These are phyloP conservation scores for Bradysia coprophila DNA, from an alignment of 1,140 invertebrate species.

Conservation along the genomic window DNA sequence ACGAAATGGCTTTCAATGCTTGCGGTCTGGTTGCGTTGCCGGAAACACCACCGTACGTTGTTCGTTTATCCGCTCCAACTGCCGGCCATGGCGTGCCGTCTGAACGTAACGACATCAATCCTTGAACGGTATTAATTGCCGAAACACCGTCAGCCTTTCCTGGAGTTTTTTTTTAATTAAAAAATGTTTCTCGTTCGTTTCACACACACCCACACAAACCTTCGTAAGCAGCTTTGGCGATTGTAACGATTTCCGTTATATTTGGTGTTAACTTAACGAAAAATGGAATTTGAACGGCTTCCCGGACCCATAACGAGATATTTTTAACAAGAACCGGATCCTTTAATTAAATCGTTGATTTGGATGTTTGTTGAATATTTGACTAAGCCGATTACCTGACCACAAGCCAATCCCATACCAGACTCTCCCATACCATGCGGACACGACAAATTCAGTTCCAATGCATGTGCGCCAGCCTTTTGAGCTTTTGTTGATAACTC, in stretches of 20 bases:
- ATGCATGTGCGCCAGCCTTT: slow-evolving; percentile 74
- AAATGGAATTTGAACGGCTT: slow-evolving; percentile 81
- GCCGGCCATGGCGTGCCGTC: slow-evolving; percentile 79
- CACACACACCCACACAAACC: slow-evolving; percentile 31
- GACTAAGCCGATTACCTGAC: slow-evolving; percentile 75
- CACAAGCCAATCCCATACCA: slow-evolving; percentile 95
- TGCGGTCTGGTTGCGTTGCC: slow-evolving; percentile 91
- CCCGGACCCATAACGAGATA: slow-evolving; percentile 80
- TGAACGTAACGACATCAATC: slow-evolving; percentile 71
- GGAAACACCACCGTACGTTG: slow-evolving; percentile 92
- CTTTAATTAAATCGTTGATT: slow-evolving; percentile 27
- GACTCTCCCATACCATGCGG: slow-evolving; percentile 97
- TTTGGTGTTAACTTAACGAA: slow-evolving; percentile 97
- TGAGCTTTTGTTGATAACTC: slow-evolving; percentile 61
- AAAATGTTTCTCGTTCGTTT: background rate
- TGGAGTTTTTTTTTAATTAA: slow-evolving; percentile 13
- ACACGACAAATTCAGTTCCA: slow-evolving; percentile 93
- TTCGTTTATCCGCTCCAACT: slow-evolving; percentile 59
- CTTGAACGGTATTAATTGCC: slow-evolving; percentile 91
- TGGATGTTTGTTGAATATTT: too few species aligned
- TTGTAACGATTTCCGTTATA: slow-evolving; percentile 79
- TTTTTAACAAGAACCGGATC: slow-evolving; percentile 69
- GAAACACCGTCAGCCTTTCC: slow-evolving; percentile 87
- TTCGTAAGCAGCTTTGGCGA: slow-evolving; percentile 80
- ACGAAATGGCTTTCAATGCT: slow-evolving; percentile 73